These are phyloP conservation scores for Parazoanthus swiftii DNA, from an alignment of 92 coral and sea anemone species.

Conservation along the genomic window DNA sequence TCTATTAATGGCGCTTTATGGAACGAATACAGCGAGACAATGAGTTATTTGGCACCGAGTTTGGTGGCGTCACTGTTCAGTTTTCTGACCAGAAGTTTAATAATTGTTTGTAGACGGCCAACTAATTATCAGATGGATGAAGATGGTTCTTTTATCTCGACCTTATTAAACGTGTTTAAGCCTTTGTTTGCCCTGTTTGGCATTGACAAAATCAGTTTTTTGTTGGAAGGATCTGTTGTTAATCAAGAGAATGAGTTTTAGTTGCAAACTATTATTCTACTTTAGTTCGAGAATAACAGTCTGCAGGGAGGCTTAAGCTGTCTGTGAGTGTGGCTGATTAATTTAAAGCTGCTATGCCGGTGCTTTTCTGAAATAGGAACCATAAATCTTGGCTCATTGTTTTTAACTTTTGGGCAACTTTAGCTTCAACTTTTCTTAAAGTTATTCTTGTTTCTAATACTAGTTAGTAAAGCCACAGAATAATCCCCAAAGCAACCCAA, in stretches of 20 bases:
- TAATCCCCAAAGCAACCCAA: too few species aligned
- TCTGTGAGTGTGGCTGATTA: too few species aligned
- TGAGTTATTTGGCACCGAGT: not conserved
- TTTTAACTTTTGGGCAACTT: too few species aligned
- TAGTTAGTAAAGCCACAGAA: too few species aligned
- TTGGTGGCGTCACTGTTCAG: not conserved
- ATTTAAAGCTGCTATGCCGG: too few species aligned
- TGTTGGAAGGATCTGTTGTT: not conserved
- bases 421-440: too few species aligned
- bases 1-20: not conserved
- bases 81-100: not conserved
- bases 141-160: not conserved
- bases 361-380: too few species aligned
- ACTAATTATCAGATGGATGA: not conserved
- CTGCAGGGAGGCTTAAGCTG: too few species aligned
- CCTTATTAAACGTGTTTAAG: not conserved
- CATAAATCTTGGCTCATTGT: too few species aligned
- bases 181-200: not conserved
- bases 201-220: not conserved
- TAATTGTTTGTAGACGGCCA: not conserved
- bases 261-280: too few species aligned
- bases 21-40: slow-evolving; percentile 9
- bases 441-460: too few species aligned
- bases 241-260: too few species aligned
- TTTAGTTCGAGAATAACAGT: not conserved